A percentile compares a stretch with the other conserved stretches of the same genome.
These are phyloP conservation scores for Chloropsis cyanopogon DNA, from an alignment of 2,113 vertebrate genomes.

Conservation along the genomic window DNA sequence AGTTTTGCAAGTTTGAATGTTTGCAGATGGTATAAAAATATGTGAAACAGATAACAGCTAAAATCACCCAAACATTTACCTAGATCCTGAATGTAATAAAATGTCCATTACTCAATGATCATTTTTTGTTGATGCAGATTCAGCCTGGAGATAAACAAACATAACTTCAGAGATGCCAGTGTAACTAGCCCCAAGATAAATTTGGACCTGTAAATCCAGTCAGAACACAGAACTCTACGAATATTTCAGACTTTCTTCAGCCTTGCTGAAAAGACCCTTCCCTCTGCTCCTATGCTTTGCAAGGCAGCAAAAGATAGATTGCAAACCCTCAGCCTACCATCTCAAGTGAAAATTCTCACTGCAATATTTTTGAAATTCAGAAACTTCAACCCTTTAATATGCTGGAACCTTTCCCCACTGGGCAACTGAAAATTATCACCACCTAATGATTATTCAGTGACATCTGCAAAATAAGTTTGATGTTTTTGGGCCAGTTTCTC, in stretches of 20 bases:
- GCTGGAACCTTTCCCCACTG: not conserved
- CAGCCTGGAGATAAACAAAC: not conserved
- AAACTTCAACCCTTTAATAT: not conserved
- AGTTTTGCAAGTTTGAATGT: not conserved
- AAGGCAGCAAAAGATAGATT: not conserved
- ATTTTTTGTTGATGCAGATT: not conserved
- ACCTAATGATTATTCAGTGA: constrained; percentile 42
- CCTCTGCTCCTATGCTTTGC: not conserved
- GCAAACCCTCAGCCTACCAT: not conserved
- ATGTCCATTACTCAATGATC: not conserved
- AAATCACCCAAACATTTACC: not conserved
- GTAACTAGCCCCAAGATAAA: not conserved
- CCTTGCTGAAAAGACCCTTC: not conserved
- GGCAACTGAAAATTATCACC: not conserved
- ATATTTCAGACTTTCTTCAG: not conserved
- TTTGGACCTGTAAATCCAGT: not conserved
- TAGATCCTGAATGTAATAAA: not conserved
- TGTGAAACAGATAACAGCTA: not conserved
- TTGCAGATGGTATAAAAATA: not conserved
- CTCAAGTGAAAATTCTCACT: not conserved
- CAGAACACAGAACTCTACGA: not conserved
- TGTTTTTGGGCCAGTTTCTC: not conserved
- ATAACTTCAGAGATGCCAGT: not conserved
- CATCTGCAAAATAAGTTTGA: constrained; percentile 35
- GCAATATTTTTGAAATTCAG: not conserved